phyloP scores from a whole-genome alignment of 2,113 vertebrate species.

The Gallinago jamesoni region DNA sequence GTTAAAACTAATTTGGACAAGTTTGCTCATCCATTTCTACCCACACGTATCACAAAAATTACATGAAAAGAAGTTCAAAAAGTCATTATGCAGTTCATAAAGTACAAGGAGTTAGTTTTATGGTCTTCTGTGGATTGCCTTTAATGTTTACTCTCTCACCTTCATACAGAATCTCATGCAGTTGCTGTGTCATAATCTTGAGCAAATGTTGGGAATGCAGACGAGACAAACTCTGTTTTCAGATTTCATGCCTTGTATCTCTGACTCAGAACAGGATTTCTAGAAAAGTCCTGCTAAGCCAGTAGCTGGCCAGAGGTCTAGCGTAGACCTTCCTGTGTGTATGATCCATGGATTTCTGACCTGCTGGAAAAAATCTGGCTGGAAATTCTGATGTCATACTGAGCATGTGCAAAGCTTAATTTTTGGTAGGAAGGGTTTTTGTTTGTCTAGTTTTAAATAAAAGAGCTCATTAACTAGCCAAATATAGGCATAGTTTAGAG shows the following conservation, averaged over 20 bases:
- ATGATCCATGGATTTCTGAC: not conserved
- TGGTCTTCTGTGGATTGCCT: not conserved
- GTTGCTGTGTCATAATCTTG: not conserved
- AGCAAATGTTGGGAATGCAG: not conserved
- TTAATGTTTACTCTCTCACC: not conserved
- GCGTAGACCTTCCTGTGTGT: rapidly evolving
- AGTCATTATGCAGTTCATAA: not conserved
- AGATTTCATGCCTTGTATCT: not conserved
- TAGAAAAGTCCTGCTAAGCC: not conserved
- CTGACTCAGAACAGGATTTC: not conserved
- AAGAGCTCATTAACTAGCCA: not conserved
- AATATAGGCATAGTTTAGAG: not conserved
- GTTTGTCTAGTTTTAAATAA: not conserved
- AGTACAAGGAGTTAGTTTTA: not conserved
- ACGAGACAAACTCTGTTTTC: not conserved
- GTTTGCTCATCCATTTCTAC: not conserved
- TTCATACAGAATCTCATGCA: not conserved
- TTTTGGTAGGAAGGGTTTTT: not conserved
- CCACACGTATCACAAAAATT: not conserved
- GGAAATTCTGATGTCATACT: not conserved
- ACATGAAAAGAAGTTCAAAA: not conserved
- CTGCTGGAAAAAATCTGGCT: not conserved
- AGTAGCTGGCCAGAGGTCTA: not conserved
- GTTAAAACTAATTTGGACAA: not conserved
- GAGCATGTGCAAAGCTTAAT: not conserved